phyloP scores from a whole-genome alignment of 2,797 vertebrate species.

The Numenius phaeopus region DNA sequence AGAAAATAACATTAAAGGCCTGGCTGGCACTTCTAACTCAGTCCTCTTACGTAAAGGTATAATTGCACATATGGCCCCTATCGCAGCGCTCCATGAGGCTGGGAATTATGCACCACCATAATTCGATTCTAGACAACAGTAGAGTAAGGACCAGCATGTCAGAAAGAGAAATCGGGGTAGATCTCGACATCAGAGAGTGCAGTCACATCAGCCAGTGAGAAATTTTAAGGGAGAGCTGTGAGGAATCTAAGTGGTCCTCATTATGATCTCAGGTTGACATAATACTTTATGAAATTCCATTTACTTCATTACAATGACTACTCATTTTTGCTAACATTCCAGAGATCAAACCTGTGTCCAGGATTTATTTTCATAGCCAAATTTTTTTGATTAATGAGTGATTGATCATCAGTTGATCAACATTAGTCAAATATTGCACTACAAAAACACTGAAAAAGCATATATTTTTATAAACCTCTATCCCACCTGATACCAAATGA shows the following conservation, averaged over 20 bases:
- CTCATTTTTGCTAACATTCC: neutral
- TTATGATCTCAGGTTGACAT: neutral
- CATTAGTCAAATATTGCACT: neutral
- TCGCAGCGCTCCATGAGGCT: neutral
- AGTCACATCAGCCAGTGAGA: neutral
- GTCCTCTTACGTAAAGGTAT: neutral
- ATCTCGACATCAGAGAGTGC: neutral
- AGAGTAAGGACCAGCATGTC: neutral
- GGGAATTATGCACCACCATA: neutral
- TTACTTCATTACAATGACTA: neutral
- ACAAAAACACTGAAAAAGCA: neutral
- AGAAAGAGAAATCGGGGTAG: neutral
- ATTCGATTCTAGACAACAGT: neutral
- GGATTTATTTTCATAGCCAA: neutral
- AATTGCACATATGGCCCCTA: neutral
- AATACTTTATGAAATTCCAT: neutral
- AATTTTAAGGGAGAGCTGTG: neutral
- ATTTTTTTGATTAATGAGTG: neutral
- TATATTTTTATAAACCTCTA: neutral
- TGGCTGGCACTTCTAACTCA: neutral
- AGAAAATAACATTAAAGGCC: conserved; percentile 16
- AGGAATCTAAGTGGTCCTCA: neutral
- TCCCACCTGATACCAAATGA: neutral
- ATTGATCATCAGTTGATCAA: neutral
- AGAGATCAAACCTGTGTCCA: neutral